A percentile compares a stretch with the other conserved stretches of the same genome.
phyloP scores from a whole-genome alignment of 2,888 invertebrate genomes.

The Marasmarcha lunaedactyla region DNA sequence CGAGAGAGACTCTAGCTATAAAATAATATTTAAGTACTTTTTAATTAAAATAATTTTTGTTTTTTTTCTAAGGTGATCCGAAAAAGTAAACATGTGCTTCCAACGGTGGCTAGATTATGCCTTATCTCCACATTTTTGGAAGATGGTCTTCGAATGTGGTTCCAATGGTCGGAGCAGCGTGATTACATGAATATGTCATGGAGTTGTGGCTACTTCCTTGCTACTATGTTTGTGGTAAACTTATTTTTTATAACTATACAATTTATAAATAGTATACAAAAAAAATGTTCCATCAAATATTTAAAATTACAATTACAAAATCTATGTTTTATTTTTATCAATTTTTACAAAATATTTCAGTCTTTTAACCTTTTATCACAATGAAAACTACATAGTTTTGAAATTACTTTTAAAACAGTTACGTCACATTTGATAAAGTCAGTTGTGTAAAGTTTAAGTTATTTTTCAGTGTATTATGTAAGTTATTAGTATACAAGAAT shows the following conservation, averaged over 20 bases:
- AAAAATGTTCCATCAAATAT: neutral
- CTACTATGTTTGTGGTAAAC: slow-evolving; percentile 91
- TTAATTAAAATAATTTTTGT: slow-evolving; percentile 49
- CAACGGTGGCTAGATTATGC: slow-evolving; percentile 95
- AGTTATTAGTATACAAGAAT: too few relatives aligned
- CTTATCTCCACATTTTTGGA: slow-evolving; percentile 98
- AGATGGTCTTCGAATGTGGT: slow-evolving; percentile 99
- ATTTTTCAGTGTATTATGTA: too few relatives aligned
- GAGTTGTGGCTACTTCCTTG: slow-evolving; percentile 95
- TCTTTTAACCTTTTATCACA: too few relatives aligned
- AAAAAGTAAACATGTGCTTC: slow-evolving; percentile 91
- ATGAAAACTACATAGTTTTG: too few relatives aligned
- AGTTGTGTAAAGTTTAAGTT: too few relatives aligned
- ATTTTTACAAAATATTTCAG: too few relatives aligned
- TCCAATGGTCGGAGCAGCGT: slow-evolving; percentile 97
- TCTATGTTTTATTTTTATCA: too few relatives aligned
- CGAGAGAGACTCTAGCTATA: too few relatives aligned
- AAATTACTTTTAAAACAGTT: too few relatives aligned
- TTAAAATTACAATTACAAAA: too few relatives aligned
- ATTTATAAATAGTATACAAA: neutral
- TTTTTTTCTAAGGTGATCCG: slow-evolving; percentile 83
- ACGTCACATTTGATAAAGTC: too few relatives aligned
- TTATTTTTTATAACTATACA: neutral
- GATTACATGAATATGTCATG: slow-evolving; percentile 98
- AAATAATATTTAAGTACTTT: too few relatives aligned